These are phyloP conservation scores for Pituophis catenifer DNA, from an alignment of 2,113 vertebrate species.

Conservation along the genomic window DNA sequence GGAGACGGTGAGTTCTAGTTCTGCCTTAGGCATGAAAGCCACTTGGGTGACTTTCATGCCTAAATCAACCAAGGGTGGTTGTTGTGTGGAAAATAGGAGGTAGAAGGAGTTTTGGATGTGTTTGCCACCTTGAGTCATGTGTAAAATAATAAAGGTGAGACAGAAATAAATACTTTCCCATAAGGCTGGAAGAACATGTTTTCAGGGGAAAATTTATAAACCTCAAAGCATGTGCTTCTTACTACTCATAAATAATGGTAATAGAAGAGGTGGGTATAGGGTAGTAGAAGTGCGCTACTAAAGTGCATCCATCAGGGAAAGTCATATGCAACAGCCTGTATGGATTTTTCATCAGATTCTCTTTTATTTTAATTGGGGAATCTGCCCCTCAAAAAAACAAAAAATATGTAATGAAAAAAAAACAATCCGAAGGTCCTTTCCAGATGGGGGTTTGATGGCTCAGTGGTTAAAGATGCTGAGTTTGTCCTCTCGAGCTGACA, in stretches of 20 bases:
- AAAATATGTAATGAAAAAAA: background rate
- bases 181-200: background rate
- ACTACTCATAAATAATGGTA: background rate
- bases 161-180: background rate
- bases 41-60: too few relatives aligned
- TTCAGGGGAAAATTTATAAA: background rate
- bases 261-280: background rate
- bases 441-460: too few relatives aligned
- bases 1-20: too few relatives aligned
- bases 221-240: background rate
- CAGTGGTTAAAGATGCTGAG: too few relatives aligned
- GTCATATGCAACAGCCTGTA: background rate
- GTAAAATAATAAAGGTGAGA: too few relatives aligned
- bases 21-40: too few relatives aligned
- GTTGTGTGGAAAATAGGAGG: too few relatives aligned
- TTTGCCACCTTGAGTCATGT: too few relatives aligned
- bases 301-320: background rate
- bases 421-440: too few relatives aligned
- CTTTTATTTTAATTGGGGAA: background rate
- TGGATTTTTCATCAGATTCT: background rate
- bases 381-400: background rate
- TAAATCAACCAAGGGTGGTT: too few relatives aligned
- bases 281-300: background rate
- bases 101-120: too few relatives aligned
- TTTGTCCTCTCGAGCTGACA: too few relatives aligned